Base-by-base conservation (phyloP, 2,888 invertebrate species). In the Timandra comae region DNA sequence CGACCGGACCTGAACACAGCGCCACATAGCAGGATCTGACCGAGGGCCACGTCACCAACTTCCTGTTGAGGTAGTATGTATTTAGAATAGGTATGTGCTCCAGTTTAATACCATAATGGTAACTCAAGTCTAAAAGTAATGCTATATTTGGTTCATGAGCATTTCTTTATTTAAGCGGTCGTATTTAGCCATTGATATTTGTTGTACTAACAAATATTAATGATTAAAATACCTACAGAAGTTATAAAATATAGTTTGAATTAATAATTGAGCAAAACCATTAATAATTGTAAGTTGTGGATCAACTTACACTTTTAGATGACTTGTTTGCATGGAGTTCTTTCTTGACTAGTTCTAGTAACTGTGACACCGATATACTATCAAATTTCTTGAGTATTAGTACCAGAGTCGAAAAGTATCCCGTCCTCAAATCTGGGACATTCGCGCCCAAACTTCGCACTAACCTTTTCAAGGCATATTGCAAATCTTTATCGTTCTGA, bases 401-500 rank as follows among this genome's bases (percentile, higher is more conserved):
- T n/a, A 90, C 89, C 7, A 94, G 76, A 6, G 90, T 88, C 0
- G 90, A 87, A 61, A 89, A 93, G 70, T 90, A 92, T 12, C 93
- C 93, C 35, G 88, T 87, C 48, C 91, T 87, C 16, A 91, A 87
- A 11, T 84, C 80, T 11, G 87, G 84, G 22, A 90, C 85, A 10
- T 91, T 89, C 1, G 93, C 90, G 19, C 93, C 93, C 40, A 93
- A 75, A 41, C 94, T 93, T 47, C 92, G 85, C 2, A 94, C 82
- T 29, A 94, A 70, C 49, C 94, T 86, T 43, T 88, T 89, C 20
- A 94, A 59, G 0, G 89, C 88, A 73, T 94, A 93, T 27, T 87
- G 76, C 7, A 90, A 46, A 62, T 93, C 92, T 61, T 88, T 86
- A 52, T 79, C 80, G 55, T 82, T 87, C 92, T 90, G 57, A 38